A percentile compares a stretch with the other conserved stretches of the same genome.
Conservation (phyloP, 2,888 invertebrate genomes). For the Xanthia icteritia region DNA sequence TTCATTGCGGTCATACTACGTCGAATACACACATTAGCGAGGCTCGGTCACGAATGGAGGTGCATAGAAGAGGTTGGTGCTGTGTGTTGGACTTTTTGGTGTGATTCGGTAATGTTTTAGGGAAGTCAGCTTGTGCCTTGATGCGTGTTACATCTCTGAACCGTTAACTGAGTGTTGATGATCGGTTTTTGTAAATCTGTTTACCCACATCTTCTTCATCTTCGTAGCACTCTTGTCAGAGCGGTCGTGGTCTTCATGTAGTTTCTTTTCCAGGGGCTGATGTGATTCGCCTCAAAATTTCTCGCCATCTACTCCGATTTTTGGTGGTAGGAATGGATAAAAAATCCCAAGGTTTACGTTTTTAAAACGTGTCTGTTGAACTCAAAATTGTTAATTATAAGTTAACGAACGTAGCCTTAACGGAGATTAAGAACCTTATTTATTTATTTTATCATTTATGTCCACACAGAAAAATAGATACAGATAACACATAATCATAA, state of each 20-base stretch:
- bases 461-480: no score
- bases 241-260: no score
- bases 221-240: no score
- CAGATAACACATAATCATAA: no score
- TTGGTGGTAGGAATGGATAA: not conserved
- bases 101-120: slow-evolving; percentile 7
- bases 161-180: not conserved
- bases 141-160: not conserved
- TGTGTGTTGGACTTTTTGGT: slow-evolving; percentile 32
- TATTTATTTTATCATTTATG: no score
- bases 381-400: no score
- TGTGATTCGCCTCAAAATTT: no score
- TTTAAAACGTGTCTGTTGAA: no score
- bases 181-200: not conserved
- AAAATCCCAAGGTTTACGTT: not conserved
- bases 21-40: slow-evolving; percentile 80
- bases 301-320: no score
- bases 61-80: slow-evolving; percentile 39
- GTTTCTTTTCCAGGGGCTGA: no score
- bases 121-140: not conserved
- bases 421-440: not conserved
- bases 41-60: slow-evolving; percentile 80
- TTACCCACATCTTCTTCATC: not conserved
- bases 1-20: slow-evolving; percentile 83
- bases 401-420: not conserved